Percentiles rank a stretch among this genome's conserved stretches.
Conservation (phyloP, 2,888 invertebrate genomes). For the Acleris emargana region DNA sequence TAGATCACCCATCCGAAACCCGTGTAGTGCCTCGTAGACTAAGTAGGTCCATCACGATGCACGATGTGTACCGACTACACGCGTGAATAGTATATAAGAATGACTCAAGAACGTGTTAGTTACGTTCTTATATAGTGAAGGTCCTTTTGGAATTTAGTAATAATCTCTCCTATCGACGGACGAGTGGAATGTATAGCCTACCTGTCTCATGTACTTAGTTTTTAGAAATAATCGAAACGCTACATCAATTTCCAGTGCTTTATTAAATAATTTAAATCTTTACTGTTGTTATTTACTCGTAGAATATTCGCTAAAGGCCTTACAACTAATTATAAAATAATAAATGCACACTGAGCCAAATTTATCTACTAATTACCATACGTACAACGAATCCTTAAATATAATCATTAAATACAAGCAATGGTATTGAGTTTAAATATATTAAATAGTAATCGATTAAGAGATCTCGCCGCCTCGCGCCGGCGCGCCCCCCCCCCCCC, state of each 20-base stretch:
- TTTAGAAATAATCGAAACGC: not conserved
- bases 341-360: conserved; percentile 64
- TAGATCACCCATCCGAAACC: too few species aligned
- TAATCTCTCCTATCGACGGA: too few species aligned
- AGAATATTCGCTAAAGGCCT: conserved; percentile 42
- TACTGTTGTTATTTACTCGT: conserved; percentile 16
- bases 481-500: too few species aligned
- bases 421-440: conserved; percentile 32
- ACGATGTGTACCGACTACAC: not conserved
- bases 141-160: too few species aligned
- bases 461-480: conserved; percentile 46
- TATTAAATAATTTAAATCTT: conserved; percentile 33
- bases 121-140: too few species aligned
- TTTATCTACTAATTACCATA: conserved; percentile 18
- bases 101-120: too few species aligned
- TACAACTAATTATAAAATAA: conserved; percentile 43
- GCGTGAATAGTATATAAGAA: not conserved
- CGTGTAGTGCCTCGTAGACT: conserved; percentile 1
- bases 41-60: not conserved
- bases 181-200: too few species aligned
- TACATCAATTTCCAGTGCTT: conserved; percentile 24
- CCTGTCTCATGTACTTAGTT: not conserved
- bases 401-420: conserved; percentile 29
- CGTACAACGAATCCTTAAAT: conserved; percentile 26
- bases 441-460: conserved; percentile 24